Evolutionary conservation across 1,140 invertebrate species (phyloP).

Genomic region (Kradibia gibbosae): DNA sequence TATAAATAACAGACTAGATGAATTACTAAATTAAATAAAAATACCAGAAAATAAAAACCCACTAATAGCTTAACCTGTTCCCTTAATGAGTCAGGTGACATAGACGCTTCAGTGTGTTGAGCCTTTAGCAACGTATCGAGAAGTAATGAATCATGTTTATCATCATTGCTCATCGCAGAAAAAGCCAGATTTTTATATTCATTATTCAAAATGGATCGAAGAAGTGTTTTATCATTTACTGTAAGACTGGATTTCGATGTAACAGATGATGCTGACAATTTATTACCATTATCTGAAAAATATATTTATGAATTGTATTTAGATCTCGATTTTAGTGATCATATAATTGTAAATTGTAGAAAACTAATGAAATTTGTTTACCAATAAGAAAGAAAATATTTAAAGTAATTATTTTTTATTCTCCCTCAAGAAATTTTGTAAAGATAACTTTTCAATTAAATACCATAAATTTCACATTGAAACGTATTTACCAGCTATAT

Average conservation of each 20-base stretch:
- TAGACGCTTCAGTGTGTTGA: conserved; percentile 79
- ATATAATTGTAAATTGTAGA: no score
- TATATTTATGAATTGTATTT: conserved; percentile 59
- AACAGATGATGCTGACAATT: conserved; percentile 51
- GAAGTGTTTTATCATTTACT: conserved; percentile 63
- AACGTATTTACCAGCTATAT: no score
- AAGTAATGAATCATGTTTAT: conserved; percentile 77
- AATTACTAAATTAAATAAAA: neutral
- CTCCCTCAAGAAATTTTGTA: no score
- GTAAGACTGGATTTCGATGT: conserved; percentile 1
- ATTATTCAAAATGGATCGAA: conserved; percentile 60
- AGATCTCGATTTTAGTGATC: no score
- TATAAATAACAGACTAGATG: neutral
- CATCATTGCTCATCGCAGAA: conserved; percentile 52
- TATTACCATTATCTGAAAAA: conserved; percentile 66
- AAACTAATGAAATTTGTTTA: no score
- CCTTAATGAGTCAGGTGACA: conserved; percentile 71
- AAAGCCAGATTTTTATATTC: conserved; percentile 50
- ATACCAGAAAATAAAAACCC: conserved; percentile 60
- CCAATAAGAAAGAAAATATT: no score
- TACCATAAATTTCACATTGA: no score
- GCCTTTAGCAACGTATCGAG: conserved; percentile 79
- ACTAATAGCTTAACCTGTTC: conserved; percentile 76
- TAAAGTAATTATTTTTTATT: no score
- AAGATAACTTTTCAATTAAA: no score